Evolutionary conservation across 2,797 vertebrate genomes (phyloP).

Genomic region (Sebastes iracundus): DNA sequence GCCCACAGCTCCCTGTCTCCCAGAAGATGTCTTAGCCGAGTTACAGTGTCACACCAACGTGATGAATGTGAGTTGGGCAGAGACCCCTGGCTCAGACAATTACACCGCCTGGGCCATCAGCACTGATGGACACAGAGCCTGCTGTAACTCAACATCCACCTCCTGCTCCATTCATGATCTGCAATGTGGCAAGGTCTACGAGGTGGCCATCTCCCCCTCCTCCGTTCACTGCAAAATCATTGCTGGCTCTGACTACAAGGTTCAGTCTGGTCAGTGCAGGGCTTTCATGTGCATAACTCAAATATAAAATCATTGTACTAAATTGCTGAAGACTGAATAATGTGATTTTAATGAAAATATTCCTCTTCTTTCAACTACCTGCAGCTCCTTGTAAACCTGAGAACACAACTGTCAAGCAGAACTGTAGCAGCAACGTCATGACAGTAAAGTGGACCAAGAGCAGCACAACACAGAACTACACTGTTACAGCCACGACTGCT

Average conservation of each 20-base stretch:
- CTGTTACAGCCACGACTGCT: slow-evolving; percentile 46
- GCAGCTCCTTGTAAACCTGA: slow-evolving; percentile 72
- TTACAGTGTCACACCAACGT: slow-evolving; percentile 68
- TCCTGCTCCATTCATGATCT: slow-evolving; percentile 69
- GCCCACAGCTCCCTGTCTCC: slow-evolving; percentile 74
- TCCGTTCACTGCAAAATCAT: slow-evolving; percentile 65
- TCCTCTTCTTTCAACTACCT: not conserved
- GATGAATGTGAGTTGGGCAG: slow-evolving; percentile 72
- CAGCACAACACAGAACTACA: slow-evolving; percentile 61
- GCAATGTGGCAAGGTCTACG: slow-evolving; percentile 71
- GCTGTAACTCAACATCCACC: slow-evolving; percentile 66
- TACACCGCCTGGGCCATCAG: slow-evolving; percentile 78
- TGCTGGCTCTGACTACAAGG: slow-evolving; percentile 60
- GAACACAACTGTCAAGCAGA: slow-evolving; percentile 55
- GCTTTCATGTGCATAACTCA: not conserved
- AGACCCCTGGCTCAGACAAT: slow-evolving; percentile 52
- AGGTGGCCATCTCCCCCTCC: slow-evolving; percentile 68
- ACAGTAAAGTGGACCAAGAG: slow-evolving; percentile 64
- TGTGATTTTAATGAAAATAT: not conserved
- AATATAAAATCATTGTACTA: not conserved
- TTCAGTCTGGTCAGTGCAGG: slow-evolving; percentile 71
- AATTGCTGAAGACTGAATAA: not conserved
- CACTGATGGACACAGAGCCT: slow-evolving; percentile 49
- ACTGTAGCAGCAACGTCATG: slow-evolving; percentile 63
- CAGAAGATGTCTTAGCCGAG: slow-evolving; percentile 56